Base-by-base conservation (phyloP, 2,888 invertebrate species). In the Ophion obscuratus region DNA sequence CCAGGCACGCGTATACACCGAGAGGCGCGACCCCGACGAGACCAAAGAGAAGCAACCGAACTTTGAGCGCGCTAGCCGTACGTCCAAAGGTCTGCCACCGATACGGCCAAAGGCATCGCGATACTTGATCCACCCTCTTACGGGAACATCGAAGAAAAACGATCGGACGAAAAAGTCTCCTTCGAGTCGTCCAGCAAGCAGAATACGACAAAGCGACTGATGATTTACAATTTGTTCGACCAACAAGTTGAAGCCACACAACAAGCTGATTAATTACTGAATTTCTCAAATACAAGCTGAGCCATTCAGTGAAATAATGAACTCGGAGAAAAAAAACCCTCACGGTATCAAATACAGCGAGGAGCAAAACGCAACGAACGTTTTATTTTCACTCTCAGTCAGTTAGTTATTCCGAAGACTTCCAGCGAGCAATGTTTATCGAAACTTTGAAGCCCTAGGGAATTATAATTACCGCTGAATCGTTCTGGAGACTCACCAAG, bases 1-100 rank as follows among this genome's bases (percentile, higher is more conserved):
- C 31, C 47, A 73, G 81, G 76, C 84, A 84, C 80, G 81, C 74
- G 81, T 74, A 67, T 53, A 47, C 53, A 81, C 81, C 27, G 20
- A 40, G 47, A 68, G 59, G 24, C 68, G 47, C 64, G 68, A 73
- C 71, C 53, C 77, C 24, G 24, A 57, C 24, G 57, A 75, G 71
- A 66, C 70, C 47, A 20, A 59, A 71, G 53, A 40, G 20, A 53
- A 14, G 20, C 53, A 24, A 62, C 61, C 44, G 20, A 47, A 20
- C 64, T 79, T 61, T 31, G 10, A 44, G 40, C 59, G 57, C 59
- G 4, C 62, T 31, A 57, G 47, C 44, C 17, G 24, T 27, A 17
- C 17, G 53, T 62, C 53, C 31, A 53, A 76, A 47, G 27, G 53
- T 67, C 40, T 67, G 4, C 11, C 27, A 24, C 17, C 40, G 53